phyloP scores from a whole-genome alignment of 2,888 invertebrate genomes.

The Xiphydria camelus region DNA sequence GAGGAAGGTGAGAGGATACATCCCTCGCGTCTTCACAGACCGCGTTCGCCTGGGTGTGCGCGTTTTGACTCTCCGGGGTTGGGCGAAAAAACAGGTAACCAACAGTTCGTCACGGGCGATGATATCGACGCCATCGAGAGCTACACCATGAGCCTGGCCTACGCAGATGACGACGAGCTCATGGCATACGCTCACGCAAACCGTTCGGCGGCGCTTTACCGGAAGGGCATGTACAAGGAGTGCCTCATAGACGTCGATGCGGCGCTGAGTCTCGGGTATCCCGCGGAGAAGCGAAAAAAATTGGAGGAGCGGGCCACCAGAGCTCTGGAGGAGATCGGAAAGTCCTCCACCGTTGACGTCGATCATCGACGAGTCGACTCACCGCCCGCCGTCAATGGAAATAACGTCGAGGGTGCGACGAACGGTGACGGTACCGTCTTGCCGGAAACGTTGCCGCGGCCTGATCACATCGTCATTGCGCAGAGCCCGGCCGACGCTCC shows the following conservation, averaged over 20 bases:
- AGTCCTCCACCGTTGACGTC: slow-evolving; percentile 18
- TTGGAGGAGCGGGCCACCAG: slow-evolving; percentile 45
- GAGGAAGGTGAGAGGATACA: slow-evolving; percentile 48
- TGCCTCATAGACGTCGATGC: slow-evolving; percentile 51
- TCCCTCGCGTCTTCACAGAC: no score
- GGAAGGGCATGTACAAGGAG: slow-evolving; percentile 47
- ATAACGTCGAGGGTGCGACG: background rate
- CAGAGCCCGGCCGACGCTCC: slow-evolving; percentile 16
- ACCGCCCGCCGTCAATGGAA: background rate
- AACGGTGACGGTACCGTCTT: background rate
- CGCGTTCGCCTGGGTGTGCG: no score
- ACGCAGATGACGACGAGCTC: slow-evolving; percentile 41
- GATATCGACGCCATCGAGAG: slow-evolving; percentile 50
- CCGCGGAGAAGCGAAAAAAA: slow-evolving; percentile 47
- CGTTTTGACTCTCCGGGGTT: no score
- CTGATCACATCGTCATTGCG: background rate
- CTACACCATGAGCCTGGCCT: slow-evolving; percentile 52
- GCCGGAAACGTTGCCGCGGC: slow-evolving; percentile 5
- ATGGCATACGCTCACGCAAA: slow-evolving; percentile 53
- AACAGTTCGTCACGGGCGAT: slow-evolving; percentile 50
- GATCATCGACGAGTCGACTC: slow-evolving; percentile 8
- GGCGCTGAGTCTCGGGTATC: slow-evolving; percentile 46
- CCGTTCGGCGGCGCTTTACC: slow-evolving; percentile 52
- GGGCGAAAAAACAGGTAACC: no score
- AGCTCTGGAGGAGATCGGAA: slow-evolving; percentile 40